Evolutionary conservation across 2,888 invertebrate species (phyloP).

Genomic region (Cotesia congregata): DNA sequence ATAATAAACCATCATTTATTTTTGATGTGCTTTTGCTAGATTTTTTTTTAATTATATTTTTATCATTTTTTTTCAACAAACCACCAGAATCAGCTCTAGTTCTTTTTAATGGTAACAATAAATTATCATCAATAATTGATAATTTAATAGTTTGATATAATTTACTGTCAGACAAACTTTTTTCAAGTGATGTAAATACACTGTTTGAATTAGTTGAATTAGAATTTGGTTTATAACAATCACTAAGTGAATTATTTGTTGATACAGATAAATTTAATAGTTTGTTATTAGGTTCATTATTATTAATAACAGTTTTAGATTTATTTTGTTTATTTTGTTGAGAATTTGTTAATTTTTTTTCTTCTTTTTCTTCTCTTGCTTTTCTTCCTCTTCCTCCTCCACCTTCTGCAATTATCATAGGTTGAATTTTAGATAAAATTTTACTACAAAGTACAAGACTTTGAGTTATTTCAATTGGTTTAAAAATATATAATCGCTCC

Average conservation of each 20-base stretch:
- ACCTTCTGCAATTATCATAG: conserved; percentile 72
- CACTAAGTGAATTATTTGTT: conserved; percentile 37
- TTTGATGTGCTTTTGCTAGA: conserved; percentile 65
- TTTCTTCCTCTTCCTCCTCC: conserved; percentile 47
- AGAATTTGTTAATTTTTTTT: background rate
- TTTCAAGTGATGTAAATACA: conserved; percentile 71
- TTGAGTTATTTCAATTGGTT: conserved; percentile 76
- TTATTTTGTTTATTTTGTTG: conserved; percentile 9
- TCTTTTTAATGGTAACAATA: conserved; percentile 61
- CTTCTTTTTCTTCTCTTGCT: background rate
- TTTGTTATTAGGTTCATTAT: conserved; percentile 36
- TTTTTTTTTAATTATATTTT: conserved; percentile 74
- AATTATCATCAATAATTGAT: conserved; percentile 56
- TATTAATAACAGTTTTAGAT: conserved; percentile 42
- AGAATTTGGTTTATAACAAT: too few relatives aligned
- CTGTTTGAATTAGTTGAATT: too few relatives aligned
- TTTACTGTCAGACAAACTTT: conserved; percentile 79
- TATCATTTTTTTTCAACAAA: conserved; percentile 71
- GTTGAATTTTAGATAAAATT: conserved; percentile 82
- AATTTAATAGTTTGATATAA: conserved; percentile 70
- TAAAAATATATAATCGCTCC: conserved; percentile 73
- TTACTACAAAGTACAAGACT: conserved; percentile 80
- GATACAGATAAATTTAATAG: conserved; percentile 39
- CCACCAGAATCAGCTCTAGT: conserved; percentile 67
- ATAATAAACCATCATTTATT: conserved; percentile 49